Conservation (phyloP, 2,888 invertebrate genomes). For the Cecidostiba fungosa region DNA sequence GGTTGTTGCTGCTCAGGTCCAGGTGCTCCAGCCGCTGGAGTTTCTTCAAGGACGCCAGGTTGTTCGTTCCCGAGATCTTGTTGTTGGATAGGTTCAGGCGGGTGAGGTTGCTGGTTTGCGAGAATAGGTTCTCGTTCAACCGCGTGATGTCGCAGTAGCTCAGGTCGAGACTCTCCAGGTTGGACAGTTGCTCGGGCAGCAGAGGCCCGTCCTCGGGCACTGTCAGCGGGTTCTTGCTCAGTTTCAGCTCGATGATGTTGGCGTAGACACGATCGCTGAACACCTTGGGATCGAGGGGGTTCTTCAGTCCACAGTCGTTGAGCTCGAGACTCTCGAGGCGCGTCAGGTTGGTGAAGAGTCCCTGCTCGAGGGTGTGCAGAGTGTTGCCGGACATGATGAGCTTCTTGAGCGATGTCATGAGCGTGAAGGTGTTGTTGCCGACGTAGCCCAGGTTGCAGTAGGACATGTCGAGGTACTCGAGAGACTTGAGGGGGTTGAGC, state of each 20-base stretch:
- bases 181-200: constrained; percentile 85
- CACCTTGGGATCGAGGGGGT: constrained; percentile 84
- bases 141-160: constrained; percentile 85
- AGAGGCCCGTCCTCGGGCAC: constrained; percentile 83
- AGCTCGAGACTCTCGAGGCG: constrained; percentile 85
- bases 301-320: constrained; percentile 85
- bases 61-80: constrained; percentile 81
- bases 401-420: constrained; percentile 86
- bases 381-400: constrained; percentile 87
- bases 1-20: constrained; percentile 85
- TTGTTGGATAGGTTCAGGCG: constrained; percentile 84
- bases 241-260: constrained; percentile 85
- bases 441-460: constrained; percentile 86
- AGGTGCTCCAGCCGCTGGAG: constrained; percentile 83
- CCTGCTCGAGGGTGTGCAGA: constrained; percentile 85
- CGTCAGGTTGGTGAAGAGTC: constrained; percentile 86
- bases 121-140: constrained; percentile 84
- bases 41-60: constrained; percentile 82
- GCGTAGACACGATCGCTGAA: constrained; percentile 86
- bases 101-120: constrained; percentile 84
- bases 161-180: constrained; percentile 84
- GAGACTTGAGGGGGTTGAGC: constrained; percentile 84
- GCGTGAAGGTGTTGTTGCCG: constrained; percentile 85
- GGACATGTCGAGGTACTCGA: constrained; percentile 88
- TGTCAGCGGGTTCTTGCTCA: constrained; percentile 86